Percentiles rank a stretch among this genome's conserved stretches.
Conservation (phyloP, 1,140 invertebrate genomes). For the Coenobita brevimanus region DNA sequence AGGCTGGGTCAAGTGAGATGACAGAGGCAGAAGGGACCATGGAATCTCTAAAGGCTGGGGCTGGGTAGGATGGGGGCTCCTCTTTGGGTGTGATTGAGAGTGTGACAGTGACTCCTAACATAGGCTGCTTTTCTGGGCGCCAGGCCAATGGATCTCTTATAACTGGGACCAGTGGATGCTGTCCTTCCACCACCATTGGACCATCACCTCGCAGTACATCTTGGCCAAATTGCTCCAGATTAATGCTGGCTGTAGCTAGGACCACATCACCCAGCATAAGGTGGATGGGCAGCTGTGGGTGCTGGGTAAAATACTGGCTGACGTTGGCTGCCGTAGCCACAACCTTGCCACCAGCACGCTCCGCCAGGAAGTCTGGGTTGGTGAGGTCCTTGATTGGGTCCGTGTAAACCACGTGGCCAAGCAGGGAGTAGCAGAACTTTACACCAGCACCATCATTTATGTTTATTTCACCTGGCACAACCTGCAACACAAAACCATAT, state of each 20-base stretch:
- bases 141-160: constrained; percentile 29
- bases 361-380: constrained; percentile 39
- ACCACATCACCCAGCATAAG: constrained; percentile 41
- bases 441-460: background rate
- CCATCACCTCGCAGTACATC: background rate
- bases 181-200: constrained; percentile 27
- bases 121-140: constrained; percentile 16
- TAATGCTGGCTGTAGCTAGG: constrained; percentile 30
- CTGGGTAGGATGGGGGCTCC: background rate
- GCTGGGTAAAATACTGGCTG: constrained; percentile 35
- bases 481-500: constrained; percentile 7
- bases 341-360: constrained; percentile 33
- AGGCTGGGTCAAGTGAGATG: background rate
- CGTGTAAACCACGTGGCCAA: constrained; percentile 21
- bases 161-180: constrained; percentile 26
- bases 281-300: constrained; percentile 42
- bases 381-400: constrained; percentile 42
- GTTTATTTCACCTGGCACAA: constrained; percentile 25
- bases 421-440: constrained; percentile 35
- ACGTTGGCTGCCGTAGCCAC: constrained; percentile 20
- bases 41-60: too few relatives aligned
- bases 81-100: background rate
- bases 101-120: constrained; percentile 26
- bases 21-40: background rate
- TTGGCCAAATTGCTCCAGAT: constrained; percentile 13